A percentile compares a stretch with the other conserved stretches of the same genome.
These are phyloP conservation scores for Formicarius rufipectus DNA, from an alignment of 2,113 vertebrate genomes.

Conservation along the genomic window DNA sequence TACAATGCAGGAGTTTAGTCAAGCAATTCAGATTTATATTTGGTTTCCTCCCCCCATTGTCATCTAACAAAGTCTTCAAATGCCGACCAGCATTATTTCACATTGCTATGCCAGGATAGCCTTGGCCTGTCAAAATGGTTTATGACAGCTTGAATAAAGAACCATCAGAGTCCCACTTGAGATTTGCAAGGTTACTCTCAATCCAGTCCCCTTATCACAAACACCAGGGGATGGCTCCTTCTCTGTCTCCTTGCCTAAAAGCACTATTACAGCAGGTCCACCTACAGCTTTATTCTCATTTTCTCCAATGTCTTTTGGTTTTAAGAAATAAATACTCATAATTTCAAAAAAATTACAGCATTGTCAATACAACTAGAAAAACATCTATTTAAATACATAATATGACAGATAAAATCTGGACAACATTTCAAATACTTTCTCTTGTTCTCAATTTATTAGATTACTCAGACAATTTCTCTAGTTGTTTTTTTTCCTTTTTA, in stretches of 20 bases:
- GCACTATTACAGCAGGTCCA: constrained; percentile 58
- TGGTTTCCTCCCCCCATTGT: constrained; percentile 72
- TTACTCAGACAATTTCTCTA: background rate
- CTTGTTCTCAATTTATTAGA: background rate
- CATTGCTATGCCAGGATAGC: constrained; percentile 73
- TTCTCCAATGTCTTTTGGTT: constrained; percentile 35
- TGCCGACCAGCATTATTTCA: constrained; percentile 69
- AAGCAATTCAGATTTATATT: constrained; percentile 76
- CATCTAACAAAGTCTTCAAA: constrained; percentile 70
- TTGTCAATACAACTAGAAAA: constrained; percentile 16
- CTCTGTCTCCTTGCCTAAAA: constrained; percentile 66
- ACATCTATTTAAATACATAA: background rate
- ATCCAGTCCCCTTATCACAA: constrained; percentile 64
- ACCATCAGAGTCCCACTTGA: constrained; percentile 70
- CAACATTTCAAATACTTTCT: background rate
- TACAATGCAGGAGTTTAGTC: constrained; percentile 64
- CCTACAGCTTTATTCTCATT: constrained; percentile 67
- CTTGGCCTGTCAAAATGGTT: constrained; percentile 79
- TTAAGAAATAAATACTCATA: constrained; percentile 66
- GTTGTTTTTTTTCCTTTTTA: background rate
- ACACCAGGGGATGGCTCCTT: constrained; percentile 63
- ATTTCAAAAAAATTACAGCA: constrained; percentile 38
- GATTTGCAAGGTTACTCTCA: constrained; percentile 74
- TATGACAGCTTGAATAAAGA: constrained; percentile 80
- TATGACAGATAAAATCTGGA: background rate